Conservation (phyloP, 2,113 vertebrate genomes). For the Melanostigma gelatinosum region DNA sequence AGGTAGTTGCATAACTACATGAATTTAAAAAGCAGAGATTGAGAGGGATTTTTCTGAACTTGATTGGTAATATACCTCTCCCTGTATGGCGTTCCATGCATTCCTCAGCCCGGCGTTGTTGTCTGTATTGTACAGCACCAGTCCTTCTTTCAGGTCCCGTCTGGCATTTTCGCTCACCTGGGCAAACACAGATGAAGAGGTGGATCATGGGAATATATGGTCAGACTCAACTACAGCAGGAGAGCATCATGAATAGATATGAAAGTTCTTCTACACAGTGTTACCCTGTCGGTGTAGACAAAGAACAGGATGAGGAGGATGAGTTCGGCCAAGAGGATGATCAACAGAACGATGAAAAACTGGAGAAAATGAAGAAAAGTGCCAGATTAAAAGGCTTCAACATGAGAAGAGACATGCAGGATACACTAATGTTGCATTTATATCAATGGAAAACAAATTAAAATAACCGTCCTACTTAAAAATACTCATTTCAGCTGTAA, state of each 20-base stretch:
- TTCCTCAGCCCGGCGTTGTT: slow-evolving; percentile 94
- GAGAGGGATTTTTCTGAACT: background rate
- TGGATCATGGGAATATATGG: slow-evolving; percentile 7
- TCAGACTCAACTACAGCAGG: background rate
- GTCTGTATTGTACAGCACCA: slow-evolving; percentile 92
- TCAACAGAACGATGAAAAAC: slow-evolving; percentile 96
- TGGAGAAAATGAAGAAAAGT: slow-evolving; percentile 61
- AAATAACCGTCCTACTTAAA: background rate
- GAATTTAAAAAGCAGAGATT: background rate
- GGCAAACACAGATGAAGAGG: background rate
- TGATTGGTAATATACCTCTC: slow-evolving; percentile 84
- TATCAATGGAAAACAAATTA: background rate
- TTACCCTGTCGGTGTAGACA: slow-evolving; percentile 96
- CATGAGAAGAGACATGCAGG: background rate
- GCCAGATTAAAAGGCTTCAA: background rate
- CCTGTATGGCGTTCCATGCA: slow-evolving; percentile 97
- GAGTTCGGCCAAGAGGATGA: slow-evolving; percentile 93
- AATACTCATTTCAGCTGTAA: background rate
- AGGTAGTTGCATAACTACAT: background rate
- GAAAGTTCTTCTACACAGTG: background rate
- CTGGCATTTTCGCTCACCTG: slow-evolving; percentile 94
- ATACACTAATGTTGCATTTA: background rate
- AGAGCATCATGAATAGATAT: background rate
- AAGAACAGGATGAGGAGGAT: slow-evolving; percentile 97
- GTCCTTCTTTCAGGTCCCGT: slow-evolving; percentile 92